These are phyloP conservation scores for Bos taurus DNA, from an alignment of 2,113 vertebrate genomes.

Conservation along the genomic window DNA sequence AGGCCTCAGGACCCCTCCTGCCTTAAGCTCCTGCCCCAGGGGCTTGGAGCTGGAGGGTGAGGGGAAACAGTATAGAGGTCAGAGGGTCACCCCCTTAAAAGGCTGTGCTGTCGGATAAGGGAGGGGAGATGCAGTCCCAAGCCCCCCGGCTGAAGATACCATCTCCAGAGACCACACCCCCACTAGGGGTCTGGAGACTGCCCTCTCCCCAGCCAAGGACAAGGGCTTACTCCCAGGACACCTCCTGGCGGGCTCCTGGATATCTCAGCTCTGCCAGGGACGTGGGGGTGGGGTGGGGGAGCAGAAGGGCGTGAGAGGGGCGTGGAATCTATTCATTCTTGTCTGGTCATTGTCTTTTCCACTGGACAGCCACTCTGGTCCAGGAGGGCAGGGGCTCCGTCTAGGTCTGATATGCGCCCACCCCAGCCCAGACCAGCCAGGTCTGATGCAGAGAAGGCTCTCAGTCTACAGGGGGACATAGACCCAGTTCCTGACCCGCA, in stretches of 20 bases:
- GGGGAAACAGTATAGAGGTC: conserved; percentile 34
- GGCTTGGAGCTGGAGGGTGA: neutral
- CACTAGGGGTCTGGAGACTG: neutral
- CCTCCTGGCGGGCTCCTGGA: neutral
- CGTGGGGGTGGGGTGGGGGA: neutral
- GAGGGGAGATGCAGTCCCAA: neutral
- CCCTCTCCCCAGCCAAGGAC: neutral
- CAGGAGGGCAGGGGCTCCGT: neutral
- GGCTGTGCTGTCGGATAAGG: neutral
- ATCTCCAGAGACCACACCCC: conserved; percentile 38
- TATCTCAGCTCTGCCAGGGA: neutral
- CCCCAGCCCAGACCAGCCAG: neutral
- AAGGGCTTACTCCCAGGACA: neutral
- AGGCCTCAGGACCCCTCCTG: neutral
- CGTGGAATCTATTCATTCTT: neutral
- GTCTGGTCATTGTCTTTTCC: neutral
- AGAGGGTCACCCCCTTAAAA: conserved; percentile 47
- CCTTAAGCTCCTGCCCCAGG: neutral
- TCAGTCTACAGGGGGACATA: neutral
- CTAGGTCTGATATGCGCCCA: neutral
- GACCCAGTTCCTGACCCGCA: neutral
- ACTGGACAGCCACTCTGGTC: neutral
- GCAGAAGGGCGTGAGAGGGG: neutral
- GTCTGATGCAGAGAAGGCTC: neutral
- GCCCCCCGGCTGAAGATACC: neutral